A percentile compares a stretch with the other conserved stretches of the same genome.
Conservation (phyloP, 2,113 vertebrate genomes). For the Pseudopipra pipra region DNA sequence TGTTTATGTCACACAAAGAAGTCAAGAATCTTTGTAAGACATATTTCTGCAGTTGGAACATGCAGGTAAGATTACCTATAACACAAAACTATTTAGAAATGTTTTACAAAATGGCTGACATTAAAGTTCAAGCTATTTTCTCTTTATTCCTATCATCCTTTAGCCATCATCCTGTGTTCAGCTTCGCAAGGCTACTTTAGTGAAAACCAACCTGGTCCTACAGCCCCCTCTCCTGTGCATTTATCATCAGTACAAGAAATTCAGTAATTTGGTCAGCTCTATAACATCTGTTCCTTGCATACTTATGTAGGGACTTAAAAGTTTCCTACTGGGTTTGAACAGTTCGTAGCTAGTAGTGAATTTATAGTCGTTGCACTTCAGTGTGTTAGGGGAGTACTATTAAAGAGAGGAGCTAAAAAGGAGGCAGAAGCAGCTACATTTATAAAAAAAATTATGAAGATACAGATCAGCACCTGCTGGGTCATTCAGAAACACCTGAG, state of each 20-base stretch:
- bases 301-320: background rate
- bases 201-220: slow-evolving; percentile 43
- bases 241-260: slow-evolving; percentile 13
- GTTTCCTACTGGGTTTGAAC: background rate
- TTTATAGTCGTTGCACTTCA: background rate
- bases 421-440: background rate
- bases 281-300: background rate
- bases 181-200: background rate
- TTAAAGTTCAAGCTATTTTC: background rate
- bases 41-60: background rate
- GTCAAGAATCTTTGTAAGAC: background rate
- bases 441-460: background rate
- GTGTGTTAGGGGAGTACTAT: background rate
- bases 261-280: background rate
- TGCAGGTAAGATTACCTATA: background rate
- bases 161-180: background rate
- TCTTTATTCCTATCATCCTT: background rate
- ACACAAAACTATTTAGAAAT: background rate
- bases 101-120: accelerated
- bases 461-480: background rate
- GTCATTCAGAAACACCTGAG: background rate
- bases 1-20: background rate
- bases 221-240: slow-evolving; percentile 75
- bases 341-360: background rate
- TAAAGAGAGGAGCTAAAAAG: background rate